These are phyloP conservation scores for Seriola quinqueradiata DNA, from an alignment of 2,113 vertebrate species.

Conservation along the genomic window DNA sequence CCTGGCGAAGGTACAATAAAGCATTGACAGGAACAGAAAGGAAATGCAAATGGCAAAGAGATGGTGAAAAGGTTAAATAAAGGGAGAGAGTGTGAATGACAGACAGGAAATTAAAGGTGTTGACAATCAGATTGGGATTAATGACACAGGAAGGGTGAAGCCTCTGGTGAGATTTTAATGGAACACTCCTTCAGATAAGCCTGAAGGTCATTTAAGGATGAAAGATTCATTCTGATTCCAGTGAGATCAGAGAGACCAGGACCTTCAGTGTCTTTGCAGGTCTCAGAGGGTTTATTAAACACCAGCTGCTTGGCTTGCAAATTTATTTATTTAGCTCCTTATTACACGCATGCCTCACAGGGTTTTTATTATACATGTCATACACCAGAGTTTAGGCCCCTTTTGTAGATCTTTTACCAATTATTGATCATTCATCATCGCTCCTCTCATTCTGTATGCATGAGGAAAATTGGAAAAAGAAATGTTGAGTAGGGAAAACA, in stretches of 20 bases:
- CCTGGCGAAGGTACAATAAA: background rate
- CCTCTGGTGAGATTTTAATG: slow-evolving; percentile 6
- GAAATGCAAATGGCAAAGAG: slow-evolving; percentile 1
- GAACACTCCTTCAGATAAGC: slow-evolving; percentile 36
- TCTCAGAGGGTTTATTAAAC: background rate
- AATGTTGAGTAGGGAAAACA: no score
- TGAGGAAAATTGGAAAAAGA: background rate
- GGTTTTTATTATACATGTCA: background rate
- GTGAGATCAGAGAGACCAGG: background rate
- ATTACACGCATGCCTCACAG: background rate
- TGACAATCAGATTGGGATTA: slow-evolving; percentile 24
- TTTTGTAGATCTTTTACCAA: background rate
- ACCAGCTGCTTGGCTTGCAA: no score
- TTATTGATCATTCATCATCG: background rate
- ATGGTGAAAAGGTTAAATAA: slow-evolving; percentile 28
- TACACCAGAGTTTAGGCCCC: background rate
- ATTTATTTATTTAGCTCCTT: background rate
- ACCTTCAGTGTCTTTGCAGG: background rate
- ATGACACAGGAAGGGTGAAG: slow-evolving; percentile 7
- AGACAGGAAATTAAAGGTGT: slow-evolving; percentile 58
- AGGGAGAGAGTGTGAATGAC: background rate
- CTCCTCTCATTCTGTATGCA: no score
- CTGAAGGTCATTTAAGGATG: background rate
- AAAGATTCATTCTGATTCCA: background rate
- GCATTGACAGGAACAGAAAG: background rate